A percentile compares a stretch with the other conserved stretches of the same genome.
Evolutionary conservation across 2,888 invertebrate genomes (phyloP).

Genomic region (Polydrusus pterygomalis): DNA sequence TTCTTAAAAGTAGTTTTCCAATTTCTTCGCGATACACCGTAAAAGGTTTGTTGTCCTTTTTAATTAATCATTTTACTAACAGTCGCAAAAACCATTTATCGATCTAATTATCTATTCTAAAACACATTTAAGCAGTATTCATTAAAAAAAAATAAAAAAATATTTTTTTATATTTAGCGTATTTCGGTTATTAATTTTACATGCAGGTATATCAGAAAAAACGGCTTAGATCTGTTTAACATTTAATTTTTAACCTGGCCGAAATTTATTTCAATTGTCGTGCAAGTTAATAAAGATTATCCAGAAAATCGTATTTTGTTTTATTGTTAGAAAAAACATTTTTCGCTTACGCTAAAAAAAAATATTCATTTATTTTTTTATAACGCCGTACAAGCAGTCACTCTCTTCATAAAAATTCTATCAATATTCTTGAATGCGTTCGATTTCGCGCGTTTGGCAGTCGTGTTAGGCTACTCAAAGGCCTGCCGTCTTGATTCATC

Average conservation of each 20-base stretch:
- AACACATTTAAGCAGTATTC: not conserved
- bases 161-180: not conserved
- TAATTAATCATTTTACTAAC: not conserved
- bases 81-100: conserved; percentile 3
- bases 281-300: too few relatives aligned
- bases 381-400: not conserved
- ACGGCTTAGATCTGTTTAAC: too few relatives aligned
- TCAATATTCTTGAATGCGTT: conserved; percentile 54
- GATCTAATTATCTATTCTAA: not conserved
- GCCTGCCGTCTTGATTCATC: conserved; percentile 48
- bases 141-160: not conserved
- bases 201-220: too few relatives aligned
- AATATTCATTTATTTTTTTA: not conserved
- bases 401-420: conserved; percentile 35
- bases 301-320: too few relatives aligned
- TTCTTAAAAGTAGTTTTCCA: too few relatives aligned
- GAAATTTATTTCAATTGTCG: too few relatives aligned
- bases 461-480: conserved; percentile 43
- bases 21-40: not conserved
- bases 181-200: too few relatives aligned
- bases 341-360: not conserved
- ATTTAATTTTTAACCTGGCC: too few relatives aligned
- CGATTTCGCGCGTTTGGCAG: conserved; percentile 45
- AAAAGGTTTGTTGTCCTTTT: not conserved
- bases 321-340: too few relatives aligned